phyloP scores from a whole-genome alignment of 2,888 invertebrate species.

The Aspidiotus destructor region DNA sequence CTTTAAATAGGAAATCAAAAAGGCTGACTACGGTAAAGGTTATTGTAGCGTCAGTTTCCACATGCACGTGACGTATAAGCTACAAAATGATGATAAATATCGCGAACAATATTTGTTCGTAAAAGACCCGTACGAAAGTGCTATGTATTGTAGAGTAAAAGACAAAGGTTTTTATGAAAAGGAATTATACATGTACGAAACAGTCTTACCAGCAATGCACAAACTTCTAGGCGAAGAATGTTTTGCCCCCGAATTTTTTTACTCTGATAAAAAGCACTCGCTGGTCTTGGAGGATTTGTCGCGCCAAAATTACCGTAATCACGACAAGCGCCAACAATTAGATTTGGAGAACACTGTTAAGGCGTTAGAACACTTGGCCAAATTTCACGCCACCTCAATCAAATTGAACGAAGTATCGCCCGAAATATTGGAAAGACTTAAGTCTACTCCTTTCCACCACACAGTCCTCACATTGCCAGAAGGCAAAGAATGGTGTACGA shows the following conservation, averaged over 20 bases:
- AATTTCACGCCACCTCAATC: conserved; percentile 16
- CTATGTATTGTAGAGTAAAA: background rate
- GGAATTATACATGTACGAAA: conserved; percentile 9
- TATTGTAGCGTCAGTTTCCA: background rate
- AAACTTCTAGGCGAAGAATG: background rate
- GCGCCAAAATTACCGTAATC: conserved; percentile 1
- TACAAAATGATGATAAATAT: background rate
- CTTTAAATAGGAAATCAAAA: background rate
- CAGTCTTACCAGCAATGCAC: background rate
- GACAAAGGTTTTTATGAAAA: background rate
- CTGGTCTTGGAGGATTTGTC: conserved; percentile 16
- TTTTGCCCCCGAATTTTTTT: background rate
- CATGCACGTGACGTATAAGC: background rate
- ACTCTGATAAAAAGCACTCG: background rate
- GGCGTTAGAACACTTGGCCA: conserved; percentile 10
- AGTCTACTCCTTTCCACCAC: background rate
- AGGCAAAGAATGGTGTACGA: background rate
- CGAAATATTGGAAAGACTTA: background rate
- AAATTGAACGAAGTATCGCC: background rate
- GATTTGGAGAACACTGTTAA: conserved; percentile 8
- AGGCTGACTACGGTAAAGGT: background rate
- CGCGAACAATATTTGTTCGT: background rate
- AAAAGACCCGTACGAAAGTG: background rate
- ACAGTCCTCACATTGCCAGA: background rate
- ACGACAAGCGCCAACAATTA: background rate